Percentiles rank a stretch among this genome's conserved stretches.
phyloP scores from a whole-genome alignment of 2,888 invertebrate species.

The Drosophila maculinotata region DNA sequence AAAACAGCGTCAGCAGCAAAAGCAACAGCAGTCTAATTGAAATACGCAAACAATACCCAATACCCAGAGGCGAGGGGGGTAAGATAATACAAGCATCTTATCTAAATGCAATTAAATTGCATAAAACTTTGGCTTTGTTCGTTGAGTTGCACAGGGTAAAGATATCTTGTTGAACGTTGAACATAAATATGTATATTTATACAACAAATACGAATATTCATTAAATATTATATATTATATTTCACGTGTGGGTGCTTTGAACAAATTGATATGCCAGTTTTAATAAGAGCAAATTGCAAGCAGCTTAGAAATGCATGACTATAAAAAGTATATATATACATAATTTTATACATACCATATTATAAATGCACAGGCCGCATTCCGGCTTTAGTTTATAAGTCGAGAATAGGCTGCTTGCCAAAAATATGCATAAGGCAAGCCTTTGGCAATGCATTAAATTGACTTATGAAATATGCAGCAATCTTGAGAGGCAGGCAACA shows the following conservation, averaged over 20 bases:
- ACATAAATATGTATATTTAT: not conserved
- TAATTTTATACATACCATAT: conserved; percentile 4
- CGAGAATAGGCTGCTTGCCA: conserved; percentile 35
- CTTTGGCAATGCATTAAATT: conserved; percentile 62
- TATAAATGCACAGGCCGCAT: conserved; percentile 27
- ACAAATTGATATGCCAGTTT: conserved; percentile 67
- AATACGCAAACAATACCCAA: conserved; percentile 35
- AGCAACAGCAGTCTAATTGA: conserved; percentile 11
- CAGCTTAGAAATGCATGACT: conserved; percentile 35
- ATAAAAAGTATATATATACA: conserved; percentile 4
- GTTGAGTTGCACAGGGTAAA: conserved; percentile 7
- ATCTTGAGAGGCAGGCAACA: conserved; percentile 29
- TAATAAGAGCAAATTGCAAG: too few species aligned
- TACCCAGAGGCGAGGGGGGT: too few species aligned
- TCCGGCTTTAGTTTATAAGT: conserved; percentile 34
- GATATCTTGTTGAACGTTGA: too few species aligned
- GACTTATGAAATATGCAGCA: conserved; percentile 69
- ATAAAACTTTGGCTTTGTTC: conserved; percentile 6
- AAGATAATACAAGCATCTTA: too few species aligned
- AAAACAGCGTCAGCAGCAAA: conserved; percentile 16
- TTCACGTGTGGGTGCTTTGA: conserved; percentile 63
- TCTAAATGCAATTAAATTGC: conserved; percentile 36
- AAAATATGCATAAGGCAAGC: conserved; percentile 62
- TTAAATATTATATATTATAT: conserved; percentile 61
- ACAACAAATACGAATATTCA: conserved; percentile 63